Evolutionary conservation across 2,797 vertebrate genomes (phyloP).

Genomic region (Anguilla obscura): DNA sequence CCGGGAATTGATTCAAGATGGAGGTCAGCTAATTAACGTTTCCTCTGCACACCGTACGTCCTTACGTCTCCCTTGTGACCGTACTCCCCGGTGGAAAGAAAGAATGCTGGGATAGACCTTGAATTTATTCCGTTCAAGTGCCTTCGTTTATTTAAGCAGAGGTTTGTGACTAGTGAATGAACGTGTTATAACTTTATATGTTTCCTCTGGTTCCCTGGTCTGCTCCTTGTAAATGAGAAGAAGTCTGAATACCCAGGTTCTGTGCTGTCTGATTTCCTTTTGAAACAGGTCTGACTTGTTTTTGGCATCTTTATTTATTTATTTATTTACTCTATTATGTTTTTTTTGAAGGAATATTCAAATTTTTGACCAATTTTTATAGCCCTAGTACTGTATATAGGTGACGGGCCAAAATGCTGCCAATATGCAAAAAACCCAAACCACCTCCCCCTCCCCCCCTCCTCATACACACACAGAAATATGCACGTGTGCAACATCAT

Average conservation of each 20-base stretch:
- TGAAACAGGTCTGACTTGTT: neutral
- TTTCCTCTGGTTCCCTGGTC: neutral
- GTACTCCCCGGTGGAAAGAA: neutral
- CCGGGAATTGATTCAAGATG: neutral
- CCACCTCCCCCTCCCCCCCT: too few species aligned
- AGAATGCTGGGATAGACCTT: neutral
- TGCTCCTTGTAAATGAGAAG: neutral
- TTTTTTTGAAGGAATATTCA: too few species aligned
- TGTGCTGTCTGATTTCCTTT: neutral
- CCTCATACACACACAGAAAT: too few species aligned
- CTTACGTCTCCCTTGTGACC: neutral
- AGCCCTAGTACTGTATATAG: too few species aligned
- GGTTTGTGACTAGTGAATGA: slow-evolving; percentile 9
- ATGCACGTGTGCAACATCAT: too few species aligned
- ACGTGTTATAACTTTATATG: neutral
- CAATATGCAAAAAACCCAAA: too few species aligned
- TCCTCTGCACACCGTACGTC: neutral
- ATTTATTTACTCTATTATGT: neutral
- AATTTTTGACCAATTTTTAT: too few species aligned
- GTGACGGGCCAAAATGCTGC: too few species aligned
- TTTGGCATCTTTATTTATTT: neutral
- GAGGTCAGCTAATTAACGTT: neutral
- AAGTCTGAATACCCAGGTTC: neutral
- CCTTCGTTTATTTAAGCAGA: neutral
- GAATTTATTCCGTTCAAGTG: neutral